Conservation (phyloP, 1,140 invertebrate genomes). For the Diorhabda sublineata region DNA sequence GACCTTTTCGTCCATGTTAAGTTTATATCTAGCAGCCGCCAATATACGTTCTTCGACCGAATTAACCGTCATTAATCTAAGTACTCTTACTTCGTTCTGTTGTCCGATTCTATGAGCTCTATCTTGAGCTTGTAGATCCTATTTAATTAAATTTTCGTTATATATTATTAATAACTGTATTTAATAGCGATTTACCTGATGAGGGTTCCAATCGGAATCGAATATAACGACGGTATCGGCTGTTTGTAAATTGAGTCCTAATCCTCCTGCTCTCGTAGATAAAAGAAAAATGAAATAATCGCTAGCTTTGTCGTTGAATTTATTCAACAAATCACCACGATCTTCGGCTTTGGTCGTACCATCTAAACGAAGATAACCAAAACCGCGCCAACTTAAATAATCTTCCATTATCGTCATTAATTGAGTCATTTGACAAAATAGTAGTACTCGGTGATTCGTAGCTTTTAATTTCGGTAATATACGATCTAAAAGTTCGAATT, state of each 20-base stretch:
- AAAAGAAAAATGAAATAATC: constrained; percentile 95
- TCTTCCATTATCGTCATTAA: constrained; percentile 99
- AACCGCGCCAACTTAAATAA: constrained; percentile 85
- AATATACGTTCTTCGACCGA: constrained; percentile 97
- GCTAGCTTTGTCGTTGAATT: constrained; percentile 87
- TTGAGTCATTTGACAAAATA: constrained; percentile 99
- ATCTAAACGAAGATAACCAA: constrained; percentile 73
- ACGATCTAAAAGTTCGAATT: constrained; percentile 96
- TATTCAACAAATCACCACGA: constrained; percentile 84
- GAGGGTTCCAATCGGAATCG: constrained; percentile 99
- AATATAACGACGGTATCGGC: constrained; percentile 99
- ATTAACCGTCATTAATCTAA: constrained; percentile 97
- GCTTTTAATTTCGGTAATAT: constrained; percentile 94
- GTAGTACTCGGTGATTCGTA: constrained; percentile 85
- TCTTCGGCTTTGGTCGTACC: constrained; percentile 98
- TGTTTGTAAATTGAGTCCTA: constrained; percentile 96
- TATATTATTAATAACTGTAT: not conserved
- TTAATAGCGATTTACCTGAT: constrained; percentile 63
- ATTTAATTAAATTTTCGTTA: constrained; percentile 12
- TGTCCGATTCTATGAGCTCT: constrained; percentile 98
- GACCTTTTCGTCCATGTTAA: constrained; percentile 99
- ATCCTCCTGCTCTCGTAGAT: constrained; percentile 93
- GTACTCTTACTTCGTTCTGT: constrained; percentile 93
- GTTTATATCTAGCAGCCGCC: constrained; percentile 85
- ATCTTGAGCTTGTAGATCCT: constrained; percentile 98